phyloP scores from a whole-genome alignment of 2,113 vertebrate genomes.

The Petrocephalus zakoni region DNA sequence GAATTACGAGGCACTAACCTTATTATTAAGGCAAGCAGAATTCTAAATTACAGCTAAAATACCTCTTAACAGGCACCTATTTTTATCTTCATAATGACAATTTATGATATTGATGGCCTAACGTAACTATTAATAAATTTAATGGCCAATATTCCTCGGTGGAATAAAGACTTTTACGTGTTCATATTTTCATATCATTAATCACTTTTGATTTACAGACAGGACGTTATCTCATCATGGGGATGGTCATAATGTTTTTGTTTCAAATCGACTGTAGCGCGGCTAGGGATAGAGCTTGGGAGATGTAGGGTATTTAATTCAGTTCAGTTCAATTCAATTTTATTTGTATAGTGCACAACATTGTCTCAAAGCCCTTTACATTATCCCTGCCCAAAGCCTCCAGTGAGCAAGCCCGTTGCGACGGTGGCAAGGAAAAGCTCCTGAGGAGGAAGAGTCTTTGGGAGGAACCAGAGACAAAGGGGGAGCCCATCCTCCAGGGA shows the following conservation, averaged over 20 bases:
- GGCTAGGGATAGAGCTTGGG: background rate
- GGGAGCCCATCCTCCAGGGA: too few species aligned
- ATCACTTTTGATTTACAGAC: background rate
- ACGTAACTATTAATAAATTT: constrained; percentile 50
- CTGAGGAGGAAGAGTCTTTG: too few species aligned
- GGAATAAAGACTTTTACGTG: background rate
- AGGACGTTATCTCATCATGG: background rate
- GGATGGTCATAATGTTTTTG: background rate
- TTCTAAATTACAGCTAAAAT: constrained; percentile 36
- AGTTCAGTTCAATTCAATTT: background rate
- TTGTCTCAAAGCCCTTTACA: background rate
- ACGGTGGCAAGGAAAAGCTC: too few species aligned
- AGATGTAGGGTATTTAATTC: background rate
- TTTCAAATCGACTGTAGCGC: background rate
- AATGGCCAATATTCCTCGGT: constrained; percentile 17
- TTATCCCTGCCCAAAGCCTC: too few species aligned
- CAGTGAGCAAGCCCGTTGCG: too few species aligned
- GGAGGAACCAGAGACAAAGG: too few species aligned
- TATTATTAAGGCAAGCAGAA: background rate
- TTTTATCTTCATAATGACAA: constrained; percentile 44
- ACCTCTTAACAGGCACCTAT: constrained; percentile 50
- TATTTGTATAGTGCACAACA: background rate
- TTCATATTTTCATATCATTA: background rate
- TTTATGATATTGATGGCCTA: constrained; percentile 37
- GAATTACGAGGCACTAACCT: background rate